Evolutionary conservation across 2,888 invertebrate genomes (phyloP), one percentile per base, ranked within the genome.

Genomic region (Oasisia sp.): DNA sequence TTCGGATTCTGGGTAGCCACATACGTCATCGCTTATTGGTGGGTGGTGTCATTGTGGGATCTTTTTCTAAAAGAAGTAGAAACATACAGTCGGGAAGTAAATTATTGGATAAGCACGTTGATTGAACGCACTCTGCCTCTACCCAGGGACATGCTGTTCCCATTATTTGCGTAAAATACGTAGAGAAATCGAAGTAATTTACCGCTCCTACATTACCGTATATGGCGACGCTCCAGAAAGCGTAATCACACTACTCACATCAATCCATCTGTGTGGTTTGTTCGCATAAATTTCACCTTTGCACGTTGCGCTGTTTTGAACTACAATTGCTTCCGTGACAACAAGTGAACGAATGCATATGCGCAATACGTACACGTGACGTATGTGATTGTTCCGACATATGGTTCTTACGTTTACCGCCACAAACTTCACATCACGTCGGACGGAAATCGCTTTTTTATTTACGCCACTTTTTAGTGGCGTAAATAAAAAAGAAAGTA

Each of bases 281-380:
- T 74, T 74, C 27, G 74, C 74, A 74, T 19, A 74, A 74, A 74
- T 74, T 74, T 74, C 74, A 74, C 74, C 74, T 74, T 74, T 74
- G 74, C 74, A 74, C 74, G 74, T 74, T 74, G 74, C 74, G 74
- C 74, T 74, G 74, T 74, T 74, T 74, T 74, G 74, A 74, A 74
- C 74, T 74, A 74, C 74, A 74, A 19, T 74, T 74, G 74, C 74
- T 74, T 74, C 74, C 74, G 74, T 74, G 74, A 74, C 74, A 74
- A 74, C 74, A 74, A 74, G 74, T n/a, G n/a, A 74, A 7, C n/a
- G 74, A 74, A 74, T n/a, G 74, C 74, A 74, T 27, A 0, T 19
- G 74, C 74, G 74, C 74, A 19, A 74, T 74, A 74, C 74, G 74
- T 74, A n/a, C 19, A 7, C n/a, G 27, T 74, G 74, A 74, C 74